A percentile compares a stretch with the other conserved stretches of the same genome.
phyloP scores from a whole-genome alignment of 92 coral and sea anemone species.

The Bergia puertoricense region DNA sequence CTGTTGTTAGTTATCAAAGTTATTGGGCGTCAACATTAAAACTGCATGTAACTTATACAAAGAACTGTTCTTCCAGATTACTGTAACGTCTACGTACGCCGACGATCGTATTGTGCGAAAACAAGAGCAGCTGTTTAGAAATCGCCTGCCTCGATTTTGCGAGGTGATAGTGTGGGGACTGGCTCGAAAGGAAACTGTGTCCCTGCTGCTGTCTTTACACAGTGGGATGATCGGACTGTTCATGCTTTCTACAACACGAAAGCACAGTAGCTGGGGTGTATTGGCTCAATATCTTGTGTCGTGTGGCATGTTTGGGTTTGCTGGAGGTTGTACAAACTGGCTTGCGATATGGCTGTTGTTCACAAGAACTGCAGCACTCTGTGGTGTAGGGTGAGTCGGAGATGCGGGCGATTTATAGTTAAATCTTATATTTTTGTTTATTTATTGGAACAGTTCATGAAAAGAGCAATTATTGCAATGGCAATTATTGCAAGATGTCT shows the following conservation, averaged over 20 bases:
- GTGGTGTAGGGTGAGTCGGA: slow-evolving; percentile 79
- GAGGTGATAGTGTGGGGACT: slow-evolving; percentile 54
- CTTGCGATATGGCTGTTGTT: slow-evolving; percentile 66
- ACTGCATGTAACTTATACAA: not conserved
- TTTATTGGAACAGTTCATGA: no score
- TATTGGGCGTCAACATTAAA: not conserved
- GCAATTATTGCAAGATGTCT: no score
- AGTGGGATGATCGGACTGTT: slow-evolving; percentile 70
- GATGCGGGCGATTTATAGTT: not conserved
- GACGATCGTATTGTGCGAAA: slow-evolving; percentile 48
- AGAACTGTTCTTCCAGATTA: slow-evolving; percentile 56
- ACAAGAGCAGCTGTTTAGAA: slow-evolving; percentile 62
- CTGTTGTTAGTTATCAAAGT: not conserved
- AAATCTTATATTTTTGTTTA: no score
- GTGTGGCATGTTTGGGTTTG: slow-evolving; percentile 81
- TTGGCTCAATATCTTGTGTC: slow-evolving; percentile 74
- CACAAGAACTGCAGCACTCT: slow-evolving; percentile 60
- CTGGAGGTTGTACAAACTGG: slow-evolving; percentile 77
- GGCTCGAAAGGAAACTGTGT: slow-evolving; percentile 63
- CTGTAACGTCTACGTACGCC: slow-evolving; percentile 49
- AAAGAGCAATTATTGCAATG: no score
- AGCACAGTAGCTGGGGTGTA: slow-evolving; percentile 37
- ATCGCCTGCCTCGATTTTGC: slow-evolving; percentile 73
- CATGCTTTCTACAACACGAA: slow-evolving; percentile 52
- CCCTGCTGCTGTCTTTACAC: slow-evolving; percentile 66